Percentiles rank a stretch among this genome's conserved stretches.
phyloP scores from a whole-genome alignment of 2,797 vertebrate species.

The Falco cherrug region DNA sequence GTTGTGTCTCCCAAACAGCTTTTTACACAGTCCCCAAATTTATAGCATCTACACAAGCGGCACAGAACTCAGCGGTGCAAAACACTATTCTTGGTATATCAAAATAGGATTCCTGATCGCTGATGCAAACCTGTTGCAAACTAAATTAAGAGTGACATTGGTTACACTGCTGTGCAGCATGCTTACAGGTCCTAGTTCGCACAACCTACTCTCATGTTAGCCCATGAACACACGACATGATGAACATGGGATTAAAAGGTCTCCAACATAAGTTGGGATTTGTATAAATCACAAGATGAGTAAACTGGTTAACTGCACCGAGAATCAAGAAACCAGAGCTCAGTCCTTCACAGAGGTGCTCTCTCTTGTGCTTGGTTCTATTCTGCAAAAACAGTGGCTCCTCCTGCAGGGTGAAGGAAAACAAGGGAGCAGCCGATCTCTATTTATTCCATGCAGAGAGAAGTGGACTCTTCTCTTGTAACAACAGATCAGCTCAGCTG shows the following conservation, averaged over 20 bases:
- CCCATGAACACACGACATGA: rapidly evolving
- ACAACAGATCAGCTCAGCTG: neutral
- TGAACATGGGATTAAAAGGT: neutral
- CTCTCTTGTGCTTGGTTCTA: neutral
- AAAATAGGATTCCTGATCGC: neutral
- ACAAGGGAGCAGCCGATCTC: neutral
- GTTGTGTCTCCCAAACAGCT: neutral
- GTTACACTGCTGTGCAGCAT: neutral
- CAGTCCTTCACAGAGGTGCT: neutral
- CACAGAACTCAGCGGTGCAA: neutral
- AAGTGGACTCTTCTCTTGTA: neutral
- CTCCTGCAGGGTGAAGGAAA: neutral
- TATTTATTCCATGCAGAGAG: neutral
- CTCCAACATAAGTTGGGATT: rapidly evolving
- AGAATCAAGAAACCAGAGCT: neutral
- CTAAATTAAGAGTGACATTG: neutral
- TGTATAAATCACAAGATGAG: neutral
- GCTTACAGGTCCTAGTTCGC: neutral
- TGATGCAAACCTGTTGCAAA: neutral
- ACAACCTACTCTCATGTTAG: neutral
- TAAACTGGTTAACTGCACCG: neutral
- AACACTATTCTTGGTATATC: neutral
- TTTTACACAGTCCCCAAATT: neutral
- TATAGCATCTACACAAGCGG: neutral
- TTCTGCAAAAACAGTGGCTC: neutral